These are phyloP conservation scores for Caenorhabditis inopinata DNA, from an alignment of 1,140 invertebrate genomes.

Conservation along the genomic window DNA sequence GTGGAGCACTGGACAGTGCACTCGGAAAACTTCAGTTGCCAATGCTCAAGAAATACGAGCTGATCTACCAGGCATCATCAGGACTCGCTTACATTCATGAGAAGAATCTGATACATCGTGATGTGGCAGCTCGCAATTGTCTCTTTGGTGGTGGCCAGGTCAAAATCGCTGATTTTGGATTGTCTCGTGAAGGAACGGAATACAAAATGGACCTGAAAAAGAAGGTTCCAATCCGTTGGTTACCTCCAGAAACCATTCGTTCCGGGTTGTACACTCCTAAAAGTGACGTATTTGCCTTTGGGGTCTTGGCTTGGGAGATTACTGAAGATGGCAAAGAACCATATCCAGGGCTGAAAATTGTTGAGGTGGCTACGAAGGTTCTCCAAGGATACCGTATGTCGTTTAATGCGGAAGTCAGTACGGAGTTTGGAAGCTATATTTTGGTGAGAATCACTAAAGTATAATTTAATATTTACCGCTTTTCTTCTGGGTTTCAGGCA, in stretches of 20 bases:
- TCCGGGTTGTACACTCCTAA: conserved; percentile 46
- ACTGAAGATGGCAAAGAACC: conserved; percentile 47
- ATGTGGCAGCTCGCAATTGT: conserved; percentile 56
- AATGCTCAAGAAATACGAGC: conserved; percentile 42
- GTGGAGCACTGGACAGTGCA: conserved; percentile 52
- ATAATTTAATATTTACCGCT: neutral
- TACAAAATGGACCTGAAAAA: conserved; percentile 50
- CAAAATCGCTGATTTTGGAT: conserved; percentile 52
- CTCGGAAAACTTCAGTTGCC: conserved; percentile 45
- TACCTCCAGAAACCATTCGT: conserved; percentile 45
- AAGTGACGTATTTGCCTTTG: conserved; percentile 51
- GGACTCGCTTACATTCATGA: conserved; percentile 55
- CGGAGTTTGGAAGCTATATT: neutral
- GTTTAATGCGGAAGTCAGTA: neutral
- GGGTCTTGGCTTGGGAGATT: conserved; percentile 55
- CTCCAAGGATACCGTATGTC: conserved; percentile 47
- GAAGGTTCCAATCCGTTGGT: conserved; percentile 51
- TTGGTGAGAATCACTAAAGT: neutral
- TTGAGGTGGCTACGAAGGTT: conserved; percentile 45
- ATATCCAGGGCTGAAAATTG: conserved; percentile 49
- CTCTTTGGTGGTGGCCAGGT: conserved; percentile 48
- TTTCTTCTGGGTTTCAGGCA: neutral
- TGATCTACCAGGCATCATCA: conserved; percentile 51
- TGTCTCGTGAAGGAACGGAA: conserved; percentile 40
- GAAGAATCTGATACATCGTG: conserved; percentile 53